Base-by-base conservation (phyloP, 1,140 invertebrate species). In the Zophobas morio region DNA sequence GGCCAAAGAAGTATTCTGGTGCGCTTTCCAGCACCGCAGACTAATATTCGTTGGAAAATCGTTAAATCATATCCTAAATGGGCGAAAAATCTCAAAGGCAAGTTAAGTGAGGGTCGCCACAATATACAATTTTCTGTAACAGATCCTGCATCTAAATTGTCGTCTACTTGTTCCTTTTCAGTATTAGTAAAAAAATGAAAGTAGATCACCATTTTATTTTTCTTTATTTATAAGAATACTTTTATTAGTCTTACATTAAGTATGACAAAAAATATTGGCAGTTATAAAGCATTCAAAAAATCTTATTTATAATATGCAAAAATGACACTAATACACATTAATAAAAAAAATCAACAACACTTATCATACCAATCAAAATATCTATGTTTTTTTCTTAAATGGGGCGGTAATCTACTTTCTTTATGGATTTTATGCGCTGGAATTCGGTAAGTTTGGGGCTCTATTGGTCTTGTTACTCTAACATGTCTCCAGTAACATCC, bases 401-500 rank as follows among this genome's bases (percentile, higher is more conserved):
- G 53, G 32, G 47, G 42, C 6, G 81, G 78, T 35, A 80, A 66
- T n/a, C 80, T 60, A 60, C 80, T 81, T 46, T 77, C 75, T 0
- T 57, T 54, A 70, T 77, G 56, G 4, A 81, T 70, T 63, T 71
- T 82, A 33, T 66, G 57, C 6, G 66, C 46, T 0, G 77, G 78
- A 37, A 75, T 56, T 66, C 37, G 51, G 47, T 51, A 70, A 8
- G 39, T 42, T 37, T 78, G 76, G 6, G 75, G 60, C 35, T 80
- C 63, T 49, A 77, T 51, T 0, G 80, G 80, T 60, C 49, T 60
- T 1, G 66, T 47, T 3, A 84, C 76, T 63, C 78, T 73, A 0
- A 85, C 75, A 47, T 85, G 81, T 40, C 78, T 82, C 84, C 84
- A 85, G 35, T 82, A 80, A 46, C 84, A 85, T 33, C 82, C 84